These are phyloP conservation scores for Nanger granti DNA, from an alignment of 2,113 vertebrate genomes.

Conservation along the genomic window DNA sequence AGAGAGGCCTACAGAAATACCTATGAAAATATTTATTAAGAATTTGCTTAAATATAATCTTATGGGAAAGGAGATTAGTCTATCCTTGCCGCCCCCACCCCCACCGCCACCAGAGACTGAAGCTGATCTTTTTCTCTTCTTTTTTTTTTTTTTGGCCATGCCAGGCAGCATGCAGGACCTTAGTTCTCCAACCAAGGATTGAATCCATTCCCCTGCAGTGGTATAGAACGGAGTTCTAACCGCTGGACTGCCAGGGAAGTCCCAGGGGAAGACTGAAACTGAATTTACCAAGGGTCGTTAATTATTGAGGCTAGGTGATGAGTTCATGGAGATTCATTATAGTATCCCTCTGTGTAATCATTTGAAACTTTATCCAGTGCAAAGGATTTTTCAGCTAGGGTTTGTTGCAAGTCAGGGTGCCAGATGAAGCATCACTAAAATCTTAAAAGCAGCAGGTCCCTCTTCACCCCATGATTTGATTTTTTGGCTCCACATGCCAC, in stretches of 20 bases:
- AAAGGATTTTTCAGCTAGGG: background rate
- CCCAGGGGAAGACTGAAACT: background rate
- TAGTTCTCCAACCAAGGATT: background rate
- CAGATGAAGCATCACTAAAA: constrained; percentile 12
- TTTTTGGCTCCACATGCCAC: background rate
- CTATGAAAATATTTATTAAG: no score
- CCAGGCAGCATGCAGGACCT: background rate
- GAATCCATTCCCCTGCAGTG: background rate
- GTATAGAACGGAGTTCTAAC: background rate
- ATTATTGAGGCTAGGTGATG: background rate
- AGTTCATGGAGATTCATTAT: no score
- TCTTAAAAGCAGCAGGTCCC: background rate
- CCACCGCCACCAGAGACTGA: background rate
- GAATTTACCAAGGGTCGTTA: background rate
- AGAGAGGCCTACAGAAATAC: background rate
- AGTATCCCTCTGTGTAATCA: background rate
- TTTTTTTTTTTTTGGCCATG: background rate
- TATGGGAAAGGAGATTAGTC: background rate
- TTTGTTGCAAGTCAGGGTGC: constrained; percentile 36
- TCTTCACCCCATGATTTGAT: background rate
- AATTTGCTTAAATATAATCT: background rate
- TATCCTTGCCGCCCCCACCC: background rate
- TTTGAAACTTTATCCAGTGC: background rate
- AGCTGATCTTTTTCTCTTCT: background rate
- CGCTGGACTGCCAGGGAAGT: background rate